These are phyloP conservation scores for Megaceryle alcyon DNA, from an alignment of 2,797 vertebrate genomes.

Conservation along the genomic window DNA sequence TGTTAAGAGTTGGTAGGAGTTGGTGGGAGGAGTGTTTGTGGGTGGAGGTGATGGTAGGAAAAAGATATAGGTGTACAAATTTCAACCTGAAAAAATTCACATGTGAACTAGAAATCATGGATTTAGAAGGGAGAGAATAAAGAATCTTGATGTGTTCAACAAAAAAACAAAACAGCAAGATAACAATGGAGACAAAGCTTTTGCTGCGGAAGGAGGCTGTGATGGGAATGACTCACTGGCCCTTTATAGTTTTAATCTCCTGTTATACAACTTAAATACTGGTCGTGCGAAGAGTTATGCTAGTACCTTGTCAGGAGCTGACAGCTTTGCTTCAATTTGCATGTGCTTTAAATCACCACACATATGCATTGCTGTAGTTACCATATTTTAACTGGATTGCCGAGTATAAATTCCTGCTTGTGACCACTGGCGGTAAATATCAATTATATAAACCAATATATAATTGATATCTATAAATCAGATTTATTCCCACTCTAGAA, in stretches of 20 bases:
- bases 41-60: not conserved
- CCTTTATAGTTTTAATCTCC: not conserved
- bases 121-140: not conserved
- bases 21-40: not conserved
- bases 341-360: not conserved
- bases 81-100: not conserved
- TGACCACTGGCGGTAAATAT: not conserved
- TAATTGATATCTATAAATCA: not conserved
- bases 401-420: not conserved
- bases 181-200: not conserved
- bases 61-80: not conserved
- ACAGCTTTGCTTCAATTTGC: not conserved
- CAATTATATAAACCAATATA: not conserved
- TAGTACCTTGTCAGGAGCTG: not conserved
- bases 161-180: fast-evolving
- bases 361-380: not conserved
- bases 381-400: not conserved
- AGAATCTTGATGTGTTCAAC: not conserved
- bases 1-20: not conserved
- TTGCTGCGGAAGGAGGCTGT: not conserved
- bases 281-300: not conserved
- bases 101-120: not conserved
- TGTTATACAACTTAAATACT: not conserved
- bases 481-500: not conserved
- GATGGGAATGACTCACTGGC: not conserved